A percentile compares a stretch with the other conserved stretches of the same genome.
Evolutionary conservation across 2,113 vertebrate species (phyloP).

Genomic region (Oreochromis spilurus): DNA sequence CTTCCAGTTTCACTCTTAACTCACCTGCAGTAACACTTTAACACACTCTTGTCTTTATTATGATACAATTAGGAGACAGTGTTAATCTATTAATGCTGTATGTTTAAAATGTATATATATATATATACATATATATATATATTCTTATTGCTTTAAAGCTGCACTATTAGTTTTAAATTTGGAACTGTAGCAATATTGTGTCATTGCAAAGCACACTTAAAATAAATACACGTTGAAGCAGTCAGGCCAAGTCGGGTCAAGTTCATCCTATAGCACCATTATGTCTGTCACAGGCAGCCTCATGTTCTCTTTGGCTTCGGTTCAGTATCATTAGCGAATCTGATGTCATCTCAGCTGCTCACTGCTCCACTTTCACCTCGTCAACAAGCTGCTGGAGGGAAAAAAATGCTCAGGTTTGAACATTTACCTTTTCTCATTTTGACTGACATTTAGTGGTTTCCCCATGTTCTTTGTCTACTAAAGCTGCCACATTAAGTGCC

Average conservation of each 20-base stretch:
- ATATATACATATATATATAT: neutral
- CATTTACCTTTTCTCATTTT: neutral
- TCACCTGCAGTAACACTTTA: neutral
- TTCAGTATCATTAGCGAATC: conserved; percentile 2
- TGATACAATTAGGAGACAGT: neutral
- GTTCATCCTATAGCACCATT: conserved; percentile 48
- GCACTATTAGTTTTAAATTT: neutral
- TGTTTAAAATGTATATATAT: neutral
- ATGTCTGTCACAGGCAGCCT: conserved; percentile 33
- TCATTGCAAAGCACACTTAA: conserved; percentile 1
- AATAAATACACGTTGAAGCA: conserved; percentile 7
- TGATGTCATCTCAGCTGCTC: neutral
- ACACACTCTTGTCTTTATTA: neutral
- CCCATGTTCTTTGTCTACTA: neutral
- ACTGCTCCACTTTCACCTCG: neutral
- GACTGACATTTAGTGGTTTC: neutral
- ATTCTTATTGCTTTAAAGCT: neutral
- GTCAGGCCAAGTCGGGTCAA: neutral
- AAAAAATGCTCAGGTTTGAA: neutral
- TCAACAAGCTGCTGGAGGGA: neutral
- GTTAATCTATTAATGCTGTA: neutral
- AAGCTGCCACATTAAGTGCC: neutral
- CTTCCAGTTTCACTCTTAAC: neutral
- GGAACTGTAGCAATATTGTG: neutral
- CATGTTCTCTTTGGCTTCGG: conserved; percentile 16